phyloP scores from a whole-genome alignment of 2,888 invertebrate genomes.

The Diplolepis rosae region DNA sequence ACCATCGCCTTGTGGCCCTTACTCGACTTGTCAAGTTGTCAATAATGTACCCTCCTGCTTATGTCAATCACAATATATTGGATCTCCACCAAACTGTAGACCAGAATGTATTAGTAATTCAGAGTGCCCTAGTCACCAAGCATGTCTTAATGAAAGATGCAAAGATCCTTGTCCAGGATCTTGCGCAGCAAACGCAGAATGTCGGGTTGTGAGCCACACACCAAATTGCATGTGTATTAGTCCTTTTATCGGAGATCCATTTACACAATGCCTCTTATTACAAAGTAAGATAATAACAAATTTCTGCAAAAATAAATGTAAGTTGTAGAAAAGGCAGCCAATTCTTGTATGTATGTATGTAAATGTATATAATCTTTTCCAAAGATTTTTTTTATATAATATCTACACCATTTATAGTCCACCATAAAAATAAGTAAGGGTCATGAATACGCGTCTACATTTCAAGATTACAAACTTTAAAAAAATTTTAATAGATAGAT shows the following conservation, averaged over 20 bases:
- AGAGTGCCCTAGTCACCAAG: slow-evolving; percentile 83
- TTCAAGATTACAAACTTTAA: too few species aligned
- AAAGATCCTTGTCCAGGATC: slow-evolving; percentile 86
- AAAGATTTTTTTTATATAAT: too few species aligned
- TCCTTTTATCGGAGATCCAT: slow-evolving; percentile 78
- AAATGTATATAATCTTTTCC: too few species aligned
- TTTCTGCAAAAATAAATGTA: not conserved
- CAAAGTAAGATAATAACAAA: slow-evolving; percentile 73
- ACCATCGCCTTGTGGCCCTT: slow-evolving; percentile 73
- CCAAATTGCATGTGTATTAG: slow-evolving; percentile 81
- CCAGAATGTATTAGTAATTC: slow-evolving; percentile 86
- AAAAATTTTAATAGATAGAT: too few species aligned
- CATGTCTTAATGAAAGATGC: slow-evolving; percentile 86
- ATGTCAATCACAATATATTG: slow-evolving; percentile 83
- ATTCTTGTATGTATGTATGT: not conserved
- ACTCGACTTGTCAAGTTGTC: slow-evolving; percentile 80
- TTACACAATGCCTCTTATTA: slow-evolving; percentile 74
- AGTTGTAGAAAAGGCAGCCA: not conserved
- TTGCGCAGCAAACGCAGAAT: slow-evolving; percentile 84
- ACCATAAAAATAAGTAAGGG: too few species aligned
- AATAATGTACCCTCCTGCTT: slow-evolving; percentile 77
- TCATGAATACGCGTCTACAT: too few species aligned
- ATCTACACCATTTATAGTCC: too few species aligned
- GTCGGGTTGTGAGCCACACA: slow-evolving; percentile 84
- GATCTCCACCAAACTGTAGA: slow-evolving; percentile 83